These are phyloP conservation scores for Battus philenor DNA, from an alignment of 1,140 invertebrate species.

Conservation along the genomic window DNA sequence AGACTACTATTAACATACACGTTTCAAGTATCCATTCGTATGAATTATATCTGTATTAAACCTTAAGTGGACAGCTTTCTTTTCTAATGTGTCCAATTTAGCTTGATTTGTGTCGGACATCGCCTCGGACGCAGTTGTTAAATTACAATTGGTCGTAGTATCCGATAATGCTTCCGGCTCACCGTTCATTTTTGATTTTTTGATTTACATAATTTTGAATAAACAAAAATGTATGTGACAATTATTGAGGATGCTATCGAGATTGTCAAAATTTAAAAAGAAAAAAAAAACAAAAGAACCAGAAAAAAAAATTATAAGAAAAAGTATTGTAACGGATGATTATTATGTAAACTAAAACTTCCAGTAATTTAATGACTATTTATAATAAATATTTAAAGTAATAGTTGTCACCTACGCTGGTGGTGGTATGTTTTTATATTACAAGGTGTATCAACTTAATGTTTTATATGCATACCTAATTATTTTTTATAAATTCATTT, in stretches of 20 bases:
- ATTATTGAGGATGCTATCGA: neutral
- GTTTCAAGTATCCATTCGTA: neutral
- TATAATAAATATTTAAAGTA: no score
- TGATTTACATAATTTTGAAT: slow-evolving; percentile 27
- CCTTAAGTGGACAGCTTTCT: slow-evolving; percentile 67
- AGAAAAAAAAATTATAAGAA: no score
- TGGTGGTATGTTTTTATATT: no score
- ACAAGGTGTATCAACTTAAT: no score
- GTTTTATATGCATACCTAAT: no score
- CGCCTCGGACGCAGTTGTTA: slow-evolving; percentile 47
- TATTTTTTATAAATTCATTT: no score
- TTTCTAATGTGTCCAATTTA: slow-evolving; percentile 62
- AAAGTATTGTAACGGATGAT: no score
- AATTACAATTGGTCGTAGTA: slow-evolving; percentile 55
- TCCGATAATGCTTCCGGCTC: slow-evolving; percentile 56
- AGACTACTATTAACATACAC: slow-evolving; percentile 1
- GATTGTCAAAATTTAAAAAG: slow-evolving; percentile 14
- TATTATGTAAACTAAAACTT: no score
- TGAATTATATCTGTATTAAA: slow-evolving; percentile 19
- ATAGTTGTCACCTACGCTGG: no score
- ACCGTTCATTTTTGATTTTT: slow-evolving; percentile 50
- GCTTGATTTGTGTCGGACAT: slow-evolving; percentile 55
- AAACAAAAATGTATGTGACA: slow-evolving; percentile 13
- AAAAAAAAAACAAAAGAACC: neutral
- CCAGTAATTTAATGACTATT: no score